These are phyloP conservation scores for Muraenolepis orangiensis DNA, from an alignment of 2,797 vertebrate species.

Conservation along the genomic window DNA sequence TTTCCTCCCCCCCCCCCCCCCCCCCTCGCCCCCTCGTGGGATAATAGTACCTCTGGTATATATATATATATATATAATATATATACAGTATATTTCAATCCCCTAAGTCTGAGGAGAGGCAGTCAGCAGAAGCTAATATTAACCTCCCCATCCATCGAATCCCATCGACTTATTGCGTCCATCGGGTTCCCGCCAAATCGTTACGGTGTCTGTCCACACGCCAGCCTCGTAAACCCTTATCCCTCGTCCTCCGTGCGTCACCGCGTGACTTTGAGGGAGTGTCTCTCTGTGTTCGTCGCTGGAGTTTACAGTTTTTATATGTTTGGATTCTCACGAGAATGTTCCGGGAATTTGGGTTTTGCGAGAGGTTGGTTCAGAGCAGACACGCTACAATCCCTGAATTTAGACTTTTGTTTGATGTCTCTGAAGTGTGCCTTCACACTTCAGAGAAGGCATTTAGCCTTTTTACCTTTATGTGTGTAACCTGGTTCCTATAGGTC, in stretches of 20 bases:
- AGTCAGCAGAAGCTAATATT: constrained; percentile 10
- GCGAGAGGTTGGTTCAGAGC: no score
- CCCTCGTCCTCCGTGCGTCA: background rate
- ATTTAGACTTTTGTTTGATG: no score
- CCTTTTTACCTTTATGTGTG: constrained; percentile 17
- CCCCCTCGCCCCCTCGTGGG: no score
- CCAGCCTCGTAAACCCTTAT: constrained; percentile 28
- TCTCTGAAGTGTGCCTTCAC: no score
- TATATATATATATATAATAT: no score
- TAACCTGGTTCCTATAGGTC: constrained; percentile 18
- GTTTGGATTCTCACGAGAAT: no score
- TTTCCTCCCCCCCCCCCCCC: no score
- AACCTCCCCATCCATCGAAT: background rate
- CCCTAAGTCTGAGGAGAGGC: constrained; percentile 17
- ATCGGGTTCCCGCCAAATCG: constrained; percentile 20
- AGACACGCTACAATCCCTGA: no score
- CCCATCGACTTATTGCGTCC: constrained; percentile 34
- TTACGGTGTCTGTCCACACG: constrained; percentile 25
- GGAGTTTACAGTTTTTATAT: no score
- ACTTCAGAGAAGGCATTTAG: constrained; percentile 7
- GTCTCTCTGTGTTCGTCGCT: no score
- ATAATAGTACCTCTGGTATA: no score
- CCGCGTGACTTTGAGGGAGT: background rate
- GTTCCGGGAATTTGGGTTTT: no score
- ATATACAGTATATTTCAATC: constrained; percentile 20